Evolutionary conservation across 2,888 invertebrate genomes (phyloP).

Genomic region (Lasioglossum malachurum): DNA sequence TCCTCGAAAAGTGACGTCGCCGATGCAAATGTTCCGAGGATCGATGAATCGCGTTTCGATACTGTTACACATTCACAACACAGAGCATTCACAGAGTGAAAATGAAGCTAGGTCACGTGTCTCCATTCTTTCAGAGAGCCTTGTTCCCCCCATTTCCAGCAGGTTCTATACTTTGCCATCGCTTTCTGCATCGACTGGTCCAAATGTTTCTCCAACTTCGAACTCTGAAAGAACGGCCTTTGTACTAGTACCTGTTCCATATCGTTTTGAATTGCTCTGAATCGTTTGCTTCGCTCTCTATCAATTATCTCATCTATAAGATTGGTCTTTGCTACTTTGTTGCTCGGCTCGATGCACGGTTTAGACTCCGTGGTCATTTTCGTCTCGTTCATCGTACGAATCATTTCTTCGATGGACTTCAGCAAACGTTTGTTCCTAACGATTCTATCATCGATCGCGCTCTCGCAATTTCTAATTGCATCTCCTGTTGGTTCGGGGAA

Average conservation of each 20-base stretch:
- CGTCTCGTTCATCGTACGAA: slow-evolving; percentile 38
- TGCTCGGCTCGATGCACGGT: slow-evolving; percentile 17
- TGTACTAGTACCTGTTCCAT: not conserved
- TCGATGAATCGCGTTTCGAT: slow-evolving; percentile 38
- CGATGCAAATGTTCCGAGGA: not conserved
- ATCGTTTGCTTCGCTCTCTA: not conserved
- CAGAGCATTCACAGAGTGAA: not conserved
- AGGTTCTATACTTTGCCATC: slow-evolving; percentile 59
- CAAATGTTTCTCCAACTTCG: slow-evolving; percentile 56
- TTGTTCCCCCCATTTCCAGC: slow-evolving; percentile 51
- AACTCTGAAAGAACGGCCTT: slow-evolving; percentile 60
- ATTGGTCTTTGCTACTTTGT: slow-evolving; percentile 17
- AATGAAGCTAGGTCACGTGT: not conserved
- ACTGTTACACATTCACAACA: slow-evolving; percentile 32
- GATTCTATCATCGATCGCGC: slow-evolving; percentile 29
- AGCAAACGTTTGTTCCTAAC: slow-evolving; percentile 60
- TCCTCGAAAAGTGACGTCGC: not conserved
- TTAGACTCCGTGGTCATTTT: not conserved
- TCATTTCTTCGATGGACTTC: slow-evolving; percentile 54
- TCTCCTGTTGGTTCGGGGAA: not conserved
- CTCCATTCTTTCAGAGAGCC: not conserved
- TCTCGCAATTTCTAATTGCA: not conserved
- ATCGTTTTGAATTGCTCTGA: not conserved
- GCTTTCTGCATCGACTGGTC: slow-evolving; percentile 67
- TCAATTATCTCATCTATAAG: not conserved